Evolutionary conservation across 2,113 vertebrate species (phyloP).

Genomic region (Daphoenositta chrysoptera): DNA sequence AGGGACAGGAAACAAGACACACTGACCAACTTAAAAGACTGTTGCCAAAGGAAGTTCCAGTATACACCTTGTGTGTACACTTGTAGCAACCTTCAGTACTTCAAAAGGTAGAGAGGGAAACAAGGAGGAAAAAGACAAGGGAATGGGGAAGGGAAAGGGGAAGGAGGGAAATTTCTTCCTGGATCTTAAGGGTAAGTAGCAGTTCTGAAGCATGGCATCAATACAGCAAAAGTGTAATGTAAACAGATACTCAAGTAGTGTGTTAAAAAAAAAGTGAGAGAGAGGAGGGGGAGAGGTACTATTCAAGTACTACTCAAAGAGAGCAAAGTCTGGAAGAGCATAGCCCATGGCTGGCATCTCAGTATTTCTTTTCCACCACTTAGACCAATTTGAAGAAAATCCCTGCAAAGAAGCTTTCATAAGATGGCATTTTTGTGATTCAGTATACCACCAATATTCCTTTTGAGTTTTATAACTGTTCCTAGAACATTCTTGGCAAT

Average conservation of each 20-base stretch:
- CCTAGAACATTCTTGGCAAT: conserved; percentile 45
- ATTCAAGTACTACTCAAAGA: conserved; percentile 4
- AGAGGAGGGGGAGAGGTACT: not conserved
- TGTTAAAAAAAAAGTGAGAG: not conserved
- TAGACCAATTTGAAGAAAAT: conserved; percentile 45
- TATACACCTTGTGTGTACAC: not conserved
- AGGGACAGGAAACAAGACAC: not conserved
- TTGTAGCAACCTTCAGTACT: not conserved
- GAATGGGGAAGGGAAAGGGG: not conserved
- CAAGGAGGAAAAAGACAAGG: not conserved
- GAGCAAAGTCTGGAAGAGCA: conserved; percentile 33
- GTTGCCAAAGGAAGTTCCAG: not conserved
- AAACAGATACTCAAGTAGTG: conserved; percentile 29
- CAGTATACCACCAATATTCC: conserved; percentile 60
- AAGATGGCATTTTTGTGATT: conserved; percentile 28
- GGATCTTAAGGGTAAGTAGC: not conserved
- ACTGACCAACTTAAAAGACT: not conserved
- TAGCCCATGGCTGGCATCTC: not conserved
- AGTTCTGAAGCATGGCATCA: not conserved
- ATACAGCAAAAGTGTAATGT: not conserved
- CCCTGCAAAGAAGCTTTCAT: conserved; percentile 58
- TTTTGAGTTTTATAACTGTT: conserved; percentile 57
- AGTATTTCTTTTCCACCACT: conserved; percentile 40
- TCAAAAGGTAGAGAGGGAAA: not conserved
- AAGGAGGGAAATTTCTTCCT: not conserved